phyloP scores from a whole-genome alignment of 2,797 vertebrate genomes.

The Scolopax rusticola region DNA sequence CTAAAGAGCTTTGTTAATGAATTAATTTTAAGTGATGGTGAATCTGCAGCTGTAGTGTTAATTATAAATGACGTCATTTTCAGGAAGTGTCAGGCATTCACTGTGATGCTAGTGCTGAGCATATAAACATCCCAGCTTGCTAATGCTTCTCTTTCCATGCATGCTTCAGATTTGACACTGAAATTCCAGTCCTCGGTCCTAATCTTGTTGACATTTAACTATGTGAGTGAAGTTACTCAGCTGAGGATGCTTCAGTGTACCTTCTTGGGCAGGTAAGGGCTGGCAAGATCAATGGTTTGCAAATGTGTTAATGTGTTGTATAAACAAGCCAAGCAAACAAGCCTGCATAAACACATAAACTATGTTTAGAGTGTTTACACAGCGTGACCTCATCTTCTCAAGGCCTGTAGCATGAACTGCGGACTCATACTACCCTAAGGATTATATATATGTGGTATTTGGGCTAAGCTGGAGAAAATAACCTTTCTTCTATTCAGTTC shows the following conservation, averaged over 20 bases:
- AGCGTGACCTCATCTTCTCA: background rate
- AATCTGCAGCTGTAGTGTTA: slow-evolving; percentile 33
- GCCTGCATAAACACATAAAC: background rate
- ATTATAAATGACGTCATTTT: slow-evolving; percentile 44
- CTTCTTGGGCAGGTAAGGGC: background rate
- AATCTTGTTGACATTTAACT: background rate
- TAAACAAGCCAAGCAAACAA: slow-evolving; percentile 19
- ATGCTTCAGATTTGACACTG: background rate
- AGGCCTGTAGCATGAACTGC: slow-evolving; percentile 37
- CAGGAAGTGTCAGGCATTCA: slow-evolving; percentile 25
- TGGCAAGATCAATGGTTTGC: background rate
- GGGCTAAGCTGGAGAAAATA: slow-evolving; percentile 2
- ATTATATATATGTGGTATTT: background rate
- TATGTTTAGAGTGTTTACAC: slow-evolving; percentile 21
- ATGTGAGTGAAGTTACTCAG: background rate
- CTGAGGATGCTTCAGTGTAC: background rate
- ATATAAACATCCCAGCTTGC: background rate
- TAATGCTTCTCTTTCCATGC: background rate
- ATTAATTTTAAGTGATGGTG: slow-evolving; percentile 32
- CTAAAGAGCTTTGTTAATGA: slow-evolving; percentile 30
- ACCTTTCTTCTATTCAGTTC: background rate
- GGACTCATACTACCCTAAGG: slow-evolving; percentile 4
- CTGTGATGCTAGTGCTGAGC: background rate
- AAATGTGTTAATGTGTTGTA: background rate
- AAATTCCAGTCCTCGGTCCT: background rate